phyloP scores from a whole-genome alignment of 2,113 vertebrate species.

The Prietella phreatophila region DNA sequence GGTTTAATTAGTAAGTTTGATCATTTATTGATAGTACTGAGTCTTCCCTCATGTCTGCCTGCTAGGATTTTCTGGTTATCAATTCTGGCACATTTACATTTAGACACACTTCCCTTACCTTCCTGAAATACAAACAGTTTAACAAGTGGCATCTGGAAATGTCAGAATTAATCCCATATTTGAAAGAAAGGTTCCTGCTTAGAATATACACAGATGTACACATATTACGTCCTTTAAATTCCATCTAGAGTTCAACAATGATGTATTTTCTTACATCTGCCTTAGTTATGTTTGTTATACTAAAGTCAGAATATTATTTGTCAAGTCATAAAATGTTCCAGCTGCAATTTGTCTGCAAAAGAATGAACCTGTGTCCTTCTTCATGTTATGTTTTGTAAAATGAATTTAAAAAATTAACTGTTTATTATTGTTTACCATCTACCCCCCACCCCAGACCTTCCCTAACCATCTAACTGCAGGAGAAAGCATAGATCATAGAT shows the following conservation, averaged over 20 bases:
- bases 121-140: constrained; percentile 14
- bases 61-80: neutral
- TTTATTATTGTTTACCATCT: neutral
- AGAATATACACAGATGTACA: neutral
- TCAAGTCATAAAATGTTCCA: neutral
- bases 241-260: neutral
- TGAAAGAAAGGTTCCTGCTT: neutral
- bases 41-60: neutral
- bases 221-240: neutral
- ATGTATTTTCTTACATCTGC: neutral
- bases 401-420: neutral
- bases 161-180: neutral
- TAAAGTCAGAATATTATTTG: neutral
- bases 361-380: neutral
- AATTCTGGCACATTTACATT: neutral
- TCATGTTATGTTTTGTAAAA: neutral
- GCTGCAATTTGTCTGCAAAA: neutral
- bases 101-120: neutral
- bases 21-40: neutral
- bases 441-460: too few relatives aligned
- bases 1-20: neutral
- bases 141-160: neutral
- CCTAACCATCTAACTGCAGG: neutral
- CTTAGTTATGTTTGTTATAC: neutral
- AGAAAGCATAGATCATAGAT: neutral